A percentile compares a stretch with the other conserved stretches of the same genome.
Evolutionary conservation across 2,888 invertebrate species (phyloP).

Genomic region (Microlaimidae sp.): DNA sequence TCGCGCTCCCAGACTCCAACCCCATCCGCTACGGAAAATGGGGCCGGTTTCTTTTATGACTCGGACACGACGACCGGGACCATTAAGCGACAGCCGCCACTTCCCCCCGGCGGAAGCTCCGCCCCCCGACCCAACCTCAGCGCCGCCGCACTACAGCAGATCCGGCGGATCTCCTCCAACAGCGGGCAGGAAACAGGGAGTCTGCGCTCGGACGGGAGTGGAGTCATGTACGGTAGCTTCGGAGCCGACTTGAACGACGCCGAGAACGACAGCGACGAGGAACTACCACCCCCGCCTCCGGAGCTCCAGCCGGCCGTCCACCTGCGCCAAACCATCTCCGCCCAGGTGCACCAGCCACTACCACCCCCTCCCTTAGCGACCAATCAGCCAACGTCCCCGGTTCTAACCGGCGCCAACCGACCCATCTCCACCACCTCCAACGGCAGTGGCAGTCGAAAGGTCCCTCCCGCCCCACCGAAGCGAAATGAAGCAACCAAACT

Average conservation of each 20-base stretch:
- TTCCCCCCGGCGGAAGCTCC: neutral
- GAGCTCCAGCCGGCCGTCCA: constrained; percentile 20
- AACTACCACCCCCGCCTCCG: constrained; percentile 25
- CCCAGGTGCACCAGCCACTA: neutral
- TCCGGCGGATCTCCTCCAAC: too few relatives aligned
- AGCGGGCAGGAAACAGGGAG: neutral
- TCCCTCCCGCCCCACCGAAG: constrained; percentile 33
- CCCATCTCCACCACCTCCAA: neutral
- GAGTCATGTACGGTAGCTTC: neutral
- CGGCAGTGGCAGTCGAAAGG: neutral
- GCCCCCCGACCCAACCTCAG: too few relatives aligned
- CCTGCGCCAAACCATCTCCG: neutral
- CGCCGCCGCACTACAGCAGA: too few relatives aligned
- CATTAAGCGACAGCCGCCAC: constrained; percentile 13
- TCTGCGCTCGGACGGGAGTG: neutral
- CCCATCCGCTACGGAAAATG: neutral
- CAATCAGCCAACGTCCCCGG: neutral
- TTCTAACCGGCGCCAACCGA: neutral
- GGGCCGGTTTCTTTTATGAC: too few relatives aligned
- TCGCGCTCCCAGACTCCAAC: neutral
- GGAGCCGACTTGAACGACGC: constrained; percentile 15
- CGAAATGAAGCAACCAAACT: constrained; percentile 25
- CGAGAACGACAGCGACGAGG: constrained; percentile 32
- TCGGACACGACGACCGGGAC: constrained; percentile 7
- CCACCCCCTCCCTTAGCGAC: neutral